These are phyloP conservation scores for Aphelenchoides fujianensis DNA, from an alignment of 1,140 invertebrate genomes.

Conservation along the genomic window DNA sequence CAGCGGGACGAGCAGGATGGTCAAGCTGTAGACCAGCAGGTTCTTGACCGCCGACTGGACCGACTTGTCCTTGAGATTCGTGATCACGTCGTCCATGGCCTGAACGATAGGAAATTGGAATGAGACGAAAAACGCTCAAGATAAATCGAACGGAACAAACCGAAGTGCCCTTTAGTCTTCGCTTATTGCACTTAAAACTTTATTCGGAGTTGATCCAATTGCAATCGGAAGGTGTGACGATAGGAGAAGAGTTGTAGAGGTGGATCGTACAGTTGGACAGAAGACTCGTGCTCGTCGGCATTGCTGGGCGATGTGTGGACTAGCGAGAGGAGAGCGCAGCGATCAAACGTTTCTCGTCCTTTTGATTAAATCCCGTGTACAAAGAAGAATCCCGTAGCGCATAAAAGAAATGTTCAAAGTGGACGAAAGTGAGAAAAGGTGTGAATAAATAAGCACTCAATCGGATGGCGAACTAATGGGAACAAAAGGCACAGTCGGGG, in stretches of 20 bases:
- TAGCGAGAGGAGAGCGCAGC: too few species aligned
- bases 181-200: neutral
- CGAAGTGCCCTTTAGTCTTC: neutral
- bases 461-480: neutral
- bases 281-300: neutral
- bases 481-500: neutral
- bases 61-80: constrained; percentile 29
- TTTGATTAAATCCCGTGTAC: too few species aligned
- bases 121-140: neutral
- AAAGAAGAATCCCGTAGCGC: too few species aligned
- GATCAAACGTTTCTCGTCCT: too few species aligned
- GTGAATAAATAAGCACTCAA: neutral
- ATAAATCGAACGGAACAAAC: neutral
- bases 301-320: too few species aligned
- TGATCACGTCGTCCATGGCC: constrained; percentile 39
- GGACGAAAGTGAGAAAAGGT: neutral
- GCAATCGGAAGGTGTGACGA: neutral
- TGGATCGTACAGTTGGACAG: neutral
- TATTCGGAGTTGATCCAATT: neutral
- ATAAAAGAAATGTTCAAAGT: constrained; percentile 4
- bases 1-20: constrained; percentile 39
- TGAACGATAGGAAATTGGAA: too few species aligned
- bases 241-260: neutral
- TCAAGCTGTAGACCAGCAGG: constrained; percentile 42
- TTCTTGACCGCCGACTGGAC: constrained; percentile 39